Base-by-base conservation (phyloP, 2,797 vertebrate genomes). In the Esox lucius region DNA sequence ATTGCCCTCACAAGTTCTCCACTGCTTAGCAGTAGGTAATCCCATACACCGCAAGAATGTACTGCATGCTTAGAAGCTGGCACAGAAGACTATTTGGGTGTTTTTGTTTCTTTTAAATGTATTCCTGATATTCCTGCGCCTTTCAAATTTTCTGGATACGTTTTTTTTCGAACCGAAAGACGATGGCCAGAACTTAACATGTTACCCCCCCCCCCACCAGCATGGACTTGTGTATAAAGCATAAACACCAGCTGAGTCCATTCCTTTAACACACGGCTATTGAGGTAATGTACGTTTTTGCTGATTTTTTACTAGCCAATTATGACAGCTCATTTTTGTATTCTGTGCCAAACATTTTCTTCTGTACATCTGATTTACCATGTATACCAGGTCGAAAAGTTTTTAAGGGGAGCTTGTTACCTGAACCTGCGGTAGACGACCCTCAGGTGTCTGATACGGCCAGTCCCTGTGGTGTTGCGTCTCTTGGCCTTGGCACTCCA, bases 401-500 rank as follows among this genome's bases (percentile, higher is more conserved):
- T 13, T 31, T 64, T 15, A 48, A n/a, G 48, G 12, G 42, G 11
- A 22, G 68, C 12, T 9, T 0, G 33, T 74, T 91, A 99, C 98
- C 96, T 98, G 96, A 99, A 99, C 84, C 97, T 94, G 79, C 97
- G 96, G 84, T 97, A 97, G 75, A 99, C 97, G 2, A 98, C 97
- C 85, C 98, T 98, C 85, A 99, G 93, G 90, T 99, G 96, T 87
- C 98, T 96, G 95, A 99, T 98, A 51, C 98, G 95, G 78, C 98
- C 97, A 0, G 98, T 99, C 1, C 98, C 98, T 16, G 98, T 99
- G 89, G 98, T 99, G 91, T 96, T 99, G 81, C 98, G 96, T 83
- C 98, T 95, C 88, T 98, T 99, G 79, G 98, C 98, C 91, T 99
- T 99, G 11, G 95, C 96, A 61, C 98, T 99, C 98, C 98, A 99